Conservation (phyloP, 2,888 invertebrate species). For the Pyrgus malvae region DNA sequence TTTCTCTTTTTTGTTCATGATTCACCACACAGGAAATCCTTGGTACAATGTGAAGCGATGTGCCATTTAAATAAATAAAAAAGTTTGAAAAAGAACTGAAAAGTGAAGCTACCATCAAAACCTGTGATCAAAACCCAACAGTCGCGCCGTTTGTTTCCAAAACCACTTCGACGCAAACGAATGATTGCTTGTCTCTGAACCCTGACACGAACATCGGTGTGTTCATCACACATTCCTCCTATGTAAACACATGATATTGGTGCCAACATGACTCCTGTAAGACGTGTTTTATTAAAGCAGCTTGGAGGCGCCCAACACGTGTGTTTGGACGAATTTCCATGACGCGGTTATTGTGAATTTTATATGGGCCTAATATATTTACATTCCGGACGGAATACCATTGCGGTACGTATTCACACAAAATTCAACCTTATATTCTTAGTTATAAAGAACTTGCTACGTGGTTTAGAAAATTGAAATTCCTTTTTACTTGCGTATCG, state of each 20-base stretch:
- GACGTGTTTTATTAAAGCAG: slow-evolving; percentile 39
- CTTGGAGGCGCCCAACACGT: slow-evolving; percentile 9
- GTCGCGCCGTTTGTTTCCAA: too few relatives aligned
- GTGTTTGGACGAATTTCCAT: slow-evolving; percentile 22
- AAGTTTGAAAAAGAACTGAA: too few relatives aligned
- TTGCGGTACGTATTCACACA: not conserved
- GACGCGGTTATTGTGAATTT: slow-evolving; percentile 19
- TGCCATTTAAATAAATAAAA: too few relatives aligned
- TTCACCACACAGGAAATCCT: too few relatives aligned
- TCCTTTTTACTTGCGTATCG: not conserved
- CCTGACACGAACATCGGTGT: slow-evolving; percentile 26
- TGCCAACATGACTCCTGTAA: slow-evolving; percentile 30
- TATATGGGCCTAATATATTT: slow-evolving; percentile 19
- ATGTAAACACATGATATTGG: slow-evolving; percentile 34
- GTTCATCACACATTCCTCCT: slow-evolving; percentile 40
- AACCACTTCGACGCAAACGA: slow-evolving; percentile 13
- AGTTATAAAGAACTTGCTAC: not conserved
- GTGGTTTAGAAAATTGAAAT: not conserved
- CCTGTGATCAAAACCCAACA: too few relatives aligned
- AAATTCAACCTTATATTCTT: not conserved
- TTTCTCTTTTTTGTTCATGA: too few relatives aligned
- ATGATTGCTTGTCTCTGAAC: slow-evolving; percentile 5
- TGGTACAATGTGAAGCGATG: too few relatives aligned
- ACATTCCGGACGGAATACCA: too few relatives aligned
- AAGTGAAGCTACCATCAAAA: too few relatives aligned